Evolutionary conservation across 2,113 vertebrate species (phyloP).

Genomic region (Aphelocoma coerulescens): DNA sequence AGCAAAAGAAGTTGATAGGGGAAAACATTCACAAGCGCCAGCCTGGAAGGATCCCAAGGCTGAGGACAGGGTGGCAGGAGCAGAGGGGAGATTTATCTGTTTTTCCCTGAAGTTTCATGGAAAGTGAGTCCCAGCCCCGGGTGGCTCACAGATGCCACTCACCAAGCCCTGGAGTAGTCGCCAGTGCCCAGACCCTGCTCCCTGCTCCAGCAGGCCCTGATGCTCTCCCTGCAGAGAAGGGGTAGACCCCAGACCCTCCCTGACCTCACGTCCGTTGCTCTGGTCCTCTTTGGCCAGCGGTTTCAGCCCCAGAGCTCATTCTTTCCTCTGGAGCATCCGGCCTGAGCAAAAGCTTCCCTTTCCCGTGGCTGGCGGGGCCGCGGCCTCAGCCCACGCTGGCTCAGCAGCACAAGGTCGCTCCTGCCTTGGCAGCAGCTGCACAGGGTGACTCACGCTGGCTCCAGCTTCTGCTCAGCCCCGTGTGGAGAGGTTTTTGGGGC

Average conservation of each 20-base stretch:
- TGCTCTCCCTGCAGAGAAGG: background rate
- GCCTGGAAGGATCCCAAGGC: background rate
- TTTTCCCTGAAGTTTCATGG: background rate
- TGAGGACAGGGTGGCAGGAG: background rate
- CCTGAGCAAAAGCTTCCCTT: slow-evolving; percentile 24
- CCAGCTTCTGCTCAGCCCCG: background rate
- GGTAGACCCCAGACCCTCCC: background rate
- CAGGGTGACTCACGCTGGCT: background rate
- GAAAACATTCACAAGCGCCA: background rate
- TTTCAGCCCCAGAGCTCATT: background rate
- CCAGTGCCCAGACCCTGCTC: background rate
- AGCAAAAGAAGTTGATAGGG: accelerated
- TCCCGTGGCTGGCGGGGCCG: background rate
- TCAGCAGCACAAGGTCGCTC: slow-evolving; percentile 7
- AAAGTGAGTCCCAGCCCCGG: accelerated
- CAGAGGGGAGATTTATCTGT: background rate
- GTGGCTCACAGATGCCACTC: accelerated
- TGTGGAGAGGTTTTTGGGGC: accelerated
- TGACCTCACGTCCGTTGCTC: accelerated
- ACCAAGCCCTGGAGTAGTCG: accelerated
- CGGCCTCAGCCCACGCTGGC: background rate
- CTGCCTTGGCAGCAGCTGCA: background rate
- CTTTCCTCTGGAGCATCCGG: background rate
- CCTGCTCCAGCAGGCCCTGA: background rate
- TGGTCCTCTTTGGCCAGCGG: accelerated